A percentile compares a stretch with the other conserved stretches of the same genome.
Conservation (phyloP, 2,888 invertebrate genomes). For the Pasiphila rectangulata region DNA sequence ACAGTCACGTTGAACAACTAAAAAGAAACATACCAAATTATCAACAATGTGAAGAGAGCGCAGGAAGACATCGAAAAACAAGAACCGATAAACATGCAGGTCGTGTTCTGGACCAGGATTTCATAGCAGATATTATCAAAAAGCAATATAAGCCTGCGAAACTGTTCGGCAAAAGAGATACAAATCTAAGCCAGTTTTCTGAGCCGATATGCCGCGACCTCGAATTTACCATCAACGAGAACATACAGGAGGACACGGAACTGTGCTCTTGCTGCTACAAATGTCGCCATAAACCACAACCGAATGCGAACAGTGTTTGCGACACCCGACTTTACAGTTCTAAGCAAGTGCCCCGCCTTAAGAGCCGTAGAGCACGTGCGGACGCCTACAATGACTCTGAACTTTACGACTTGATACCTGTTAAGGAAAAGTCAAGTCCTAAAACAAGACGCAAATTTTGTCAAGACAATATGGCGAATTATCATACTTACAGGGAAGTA, state of each 20-base stretch:
- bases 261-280: conserved; percentile 58
- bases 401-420: conserved; percentile 65
- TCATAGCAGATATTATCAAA: conserved; percentile 64
- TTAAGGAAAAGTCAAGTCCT: conserved; percentile 69
- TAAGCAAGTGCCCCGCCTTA: conserved; percentile 42
- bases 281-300: conserved; percentile 5
- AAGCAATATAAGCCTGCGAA: conserved; percentile 64
- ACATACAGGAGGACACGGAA: conserved; percentile 47
- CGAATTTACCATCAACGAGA: conserved; percentile 45
- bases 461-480: conserved; percentile 44
- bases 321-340: conserved; percentile 60
- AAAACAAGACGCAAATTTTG: conserved; percentile 58
- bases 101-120: conserved; percentile 53
- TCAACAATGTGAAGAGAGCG: conserved; percentile 34
- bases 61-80: conserved; percentile 24
- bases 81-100: conserved; percentile 36
- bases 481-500: conserved; percentile 57
- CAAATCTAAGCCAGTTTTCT: conserved; percentile 64
- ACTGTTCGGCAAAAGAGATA: conserved; percentile 55
- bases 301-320: conserved; percentile 59
- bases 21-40: conserved; percentile 20
- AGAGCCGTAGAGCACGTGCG: conserved; percentile 36
- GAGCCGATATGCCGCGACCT: conserved; percentile 68
- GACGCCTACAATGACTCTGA: conserved; percentile 57
- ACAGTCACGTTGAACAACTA: conserved; percentile 33